These are phyloP conservation scores for Zosterops pallidus DNA, from an alignment of 2,113 vertebrate species.

Conservation along the genomic window DNA sequence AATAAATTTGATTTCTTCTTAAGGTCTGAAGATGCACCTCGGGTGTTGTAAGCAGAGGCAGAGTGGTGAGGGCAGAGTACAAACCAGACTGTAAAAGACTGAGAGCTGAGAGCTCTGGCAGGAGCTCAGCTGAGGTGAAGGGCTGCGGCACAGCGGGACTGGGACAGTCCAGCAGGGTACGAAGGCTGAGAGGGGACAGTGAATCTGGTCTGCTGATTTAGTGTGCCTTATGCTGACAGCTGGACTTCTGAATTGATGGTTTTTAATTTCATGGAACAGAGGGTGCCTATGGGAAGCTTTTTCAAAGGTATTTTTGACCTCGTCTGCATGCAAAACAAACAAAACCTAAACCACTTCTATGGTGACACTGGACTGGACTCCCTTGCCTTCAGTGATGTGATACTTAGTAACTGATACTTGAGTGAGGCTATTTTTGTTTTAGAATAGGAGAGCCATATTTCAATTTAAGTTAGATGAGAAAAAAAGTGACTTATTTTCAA, in stretches of 20 bases:
- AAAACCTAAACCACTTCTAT: background rate
- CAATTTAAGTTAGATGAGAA: background rate
- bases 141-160: fast-evolving
- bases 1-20: background rate
- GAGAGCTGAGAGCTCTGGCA: fast-evolving
- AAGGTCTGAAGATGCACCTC: background rate
- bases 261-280: background rate
- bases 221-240: background rate
- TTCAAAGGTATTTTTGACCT: slow-evolving; percentile 8
- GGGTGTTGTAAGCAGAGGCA: background rate
- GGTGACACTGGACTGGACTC: background rate
- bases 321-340: background rate
- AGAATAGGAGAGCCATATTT: background rate
- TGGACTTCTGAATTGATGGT: background rate
- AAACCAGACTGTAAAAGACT: background rate
- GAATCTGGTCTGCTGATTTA: background rate
- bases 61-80: background rate
- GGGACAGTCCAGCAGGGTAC: fast-evolving
- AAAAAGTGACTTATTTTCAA: background rate
- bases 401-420: background rate
- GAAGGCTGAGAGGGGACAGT: background rate
- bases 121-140: background rate
- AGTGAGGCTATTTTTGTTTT: slow-evolving; percentile 13
- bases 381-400: background rate
- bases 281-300: background rate